These are phyloP conservation scores for Zygothrica quintamaculata DNA, from an alignment of 2,888 invertebrate genomes.

Conservation along the genomic window DNA sequence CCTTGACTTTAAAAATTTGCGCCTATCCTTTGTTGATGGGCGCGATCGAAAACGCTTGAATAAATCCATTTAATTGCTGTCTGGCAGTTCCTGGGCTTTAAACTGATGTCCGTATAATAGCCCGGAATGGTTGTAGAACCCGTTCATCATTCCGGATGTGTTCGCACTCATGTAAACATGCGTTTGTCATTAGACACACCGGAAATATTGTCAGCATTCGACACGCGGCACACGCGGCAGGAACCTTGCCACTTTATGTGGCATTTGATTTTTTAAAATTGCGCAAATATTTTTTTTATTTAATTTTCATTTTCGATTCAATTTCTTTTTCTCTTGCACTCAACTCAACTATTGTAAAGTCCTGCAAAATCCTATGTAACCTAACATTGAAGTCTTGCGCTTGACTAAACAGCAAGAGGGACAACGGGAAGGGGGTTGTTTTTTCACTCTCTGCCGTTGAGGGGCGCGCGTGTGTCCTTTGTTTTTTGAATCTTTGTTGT, in stretches of 20 bases:
- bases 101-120: constrained; percentile 71
- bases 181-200: constrained; percentile 80
- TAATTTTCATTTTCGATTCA: constrained; percentile 41
- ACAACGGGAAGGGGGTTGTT: constrained; percentile 51
- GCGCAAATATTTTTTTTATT: constrained; percentile 32
- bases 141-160: constrained; percentile 70
- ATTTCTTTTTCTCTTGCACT: constrained; percentile 25
- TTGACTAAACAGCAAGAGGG: constrained; percentile 63
- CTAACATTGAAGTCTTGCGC: constrained; percentile 61
- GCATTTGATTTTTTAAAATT: constrained; percentile 78
- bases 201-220: constrained; percentile 77
- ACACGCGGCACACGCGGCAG: constrained; percentile 66
- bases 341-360: constrained; percentile 11
- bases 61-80: constrained; percentile 78
- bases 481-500: constrained; percentile 72
- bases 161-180: constrained; percentile 80
- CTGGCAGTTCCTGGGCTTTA: constrained; percentile 39
- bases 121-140: constrained; percentile 53
- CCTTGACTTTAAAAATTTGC: constrained; percentile 41
- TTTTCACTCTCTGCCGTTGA: constrained; percentile 45
- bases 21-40: constrained; percentile 79
- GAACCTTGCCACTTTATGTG: constrained; percentile 63
- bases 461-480: constrained; percentile 76
- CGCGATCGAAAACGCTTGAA: constrained; percentile 68
- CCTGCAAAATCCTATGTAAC: constrained; percentile 18